These are phyloP conservation scores for Siniperca scherzeri DNA, from an alignment of 2,797 vertebrate species.

Conservation along the genomic window DNA sequence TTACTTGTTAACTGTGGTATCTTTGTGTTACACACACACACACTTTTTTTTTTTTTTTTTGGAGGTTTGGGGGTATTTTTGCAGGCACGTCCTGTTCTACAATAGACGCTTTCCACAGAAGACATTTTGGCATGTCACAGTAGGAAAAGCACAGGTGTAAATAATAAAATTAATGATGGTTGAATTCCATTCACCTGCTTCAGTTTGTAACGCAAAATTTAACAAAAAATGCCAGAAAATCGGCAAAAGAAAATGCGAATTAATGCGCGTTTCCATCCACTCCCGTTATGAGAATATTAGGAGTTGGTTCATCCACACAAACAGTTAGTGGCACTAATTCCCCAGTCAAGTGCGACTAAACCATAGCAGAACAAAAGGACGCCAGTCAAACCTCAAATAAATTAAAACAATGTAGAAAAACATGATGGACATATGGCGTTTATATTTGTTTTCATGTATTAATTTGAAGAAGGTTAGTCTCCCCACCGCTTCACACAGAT, in stretches of 20 bases:
- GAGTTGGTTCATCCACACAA: background rate
- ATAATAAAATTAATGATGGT: background rate
- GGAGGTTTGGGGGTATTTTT: no score
- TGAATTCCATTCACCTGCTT: background rate
- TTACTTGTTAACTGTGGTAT: conserved; percentile 27
- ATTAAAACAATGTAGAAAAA: background rate
- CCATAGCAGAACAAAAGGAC: background rate
- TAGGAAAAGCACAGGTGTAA: background rate
- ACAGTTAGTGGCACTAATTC: background rate
- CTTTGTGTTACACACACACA: conserved; percentile 15
- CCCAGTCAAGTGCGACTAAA: background rate
- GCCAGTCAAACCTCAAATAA: background rate
- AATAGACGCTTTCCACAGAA: background rate
- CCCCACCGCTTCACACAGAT: no score
- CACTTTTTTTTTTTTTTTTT: no score
- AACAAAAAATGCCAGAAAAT: background rate
- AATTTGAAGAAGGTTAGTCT: background rate
- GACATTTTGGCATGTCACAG: conserved; percentile 3
- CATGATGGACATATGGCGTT: background rate
- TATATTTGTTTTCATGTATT: background rate
- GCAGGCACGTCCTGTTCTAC: no score
- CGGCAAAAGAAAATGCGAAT: background rate
- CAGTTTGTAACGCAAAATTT: background rate
- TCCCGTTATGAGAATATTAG: background rate
- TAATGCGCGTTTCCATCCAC: background rate